Evolutionary conservation across 2,888 invertebrate genomes (phyloP), one percentile per base, ranked within the genome.

Genomic region (Ophioninae sp.): DNA sequence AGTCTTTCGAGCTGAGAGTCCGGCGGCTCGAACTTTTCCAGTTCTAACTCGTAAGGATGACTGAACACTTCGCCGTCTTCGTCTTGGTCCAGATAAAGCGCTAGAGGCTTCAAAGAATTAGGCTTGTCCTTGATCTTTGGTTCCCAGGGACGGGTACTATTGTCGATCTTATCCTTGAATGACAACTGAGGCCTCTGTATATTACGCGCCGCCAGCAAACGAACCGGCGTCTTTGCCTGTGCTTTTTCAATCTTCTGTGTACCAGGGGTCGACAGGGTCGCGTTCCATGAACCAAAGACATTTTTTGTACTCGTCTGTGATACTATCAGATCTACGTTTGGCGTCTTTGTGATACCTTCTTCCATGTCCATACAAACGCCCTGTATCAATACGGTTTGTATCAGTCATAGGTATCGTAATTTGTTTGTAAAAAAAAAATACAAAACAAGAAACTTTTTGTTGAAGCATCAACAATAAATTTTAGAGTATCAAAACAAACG

Each of bases 1-100:
- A 91, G 91, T 30, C 90, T 92, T 30, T 94, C 88, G 57, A 97
- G 91, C 83, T 95, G 94, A 0, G 93, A 88, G 0, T 94, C 93
- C 37, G 91, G 86, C 0, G 96, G 96, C 50, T 94, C 93, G 90
- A 97, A 98, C 86, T 95, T 93, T 62, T 97, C 95, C 76, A 99
- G 91, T 92, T 99, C 99, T 89, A 95, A 94, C 90, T 96, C 95
- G 92, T 99, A 99, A 0, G 99, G 99, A 93, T 99, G 98, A 85
- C 96, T 97, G 89, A 80, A 94, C 90, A 88, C 78, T 68, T 87
- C 93, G 0, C 95, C 96, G 30, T 94, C 93, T 1, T 95, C 95
- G 80, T 94, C 94, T 89, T 96, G 95, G 86, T 97, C 95, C 0
- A 96, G 94, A 82, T 95, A 94, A 76, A 97, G 93, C 0, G 96